Conservation (phyloP, 2,888 invertebrate genomes). For the Pandemis cinnamomeana region DNA sequence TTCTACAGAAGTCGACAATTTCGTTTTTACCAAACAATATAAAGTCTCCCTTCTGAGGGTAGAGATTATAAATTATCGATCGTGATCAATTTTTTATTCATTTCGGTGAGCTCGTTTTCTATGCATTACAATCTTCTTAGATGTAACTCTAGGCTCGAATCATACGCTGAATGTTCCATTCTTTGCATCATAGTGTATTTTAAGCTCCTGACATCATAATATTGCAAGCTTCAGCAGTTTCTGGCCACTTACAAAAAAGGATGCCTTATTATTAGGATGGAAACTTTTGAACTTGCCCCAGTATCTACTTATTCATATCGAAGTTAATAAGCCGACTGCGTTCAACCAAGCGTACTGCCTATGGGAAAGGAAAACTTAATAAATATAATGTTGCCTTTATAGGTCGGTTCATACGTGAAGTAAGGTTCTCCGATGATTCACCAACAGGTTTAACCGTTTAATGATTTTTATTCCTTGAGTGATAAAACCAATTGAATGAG, state of each 20-base stretch:
- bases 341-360: constrained; percentile 18
- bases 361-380: constrained; percentile 16
- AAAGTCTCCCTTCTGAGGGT: too few species aligned
- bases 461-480: constrained; percentile 5
- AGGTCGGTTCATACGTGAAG: neutral
- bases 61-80: too few species aligned
- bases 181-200: neutral
- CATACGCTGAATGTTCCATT: too few species aligned
- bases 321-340: constrained; percentile 10
- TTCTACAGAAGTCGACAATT: too few species aligned
- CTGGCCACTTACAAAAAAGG: constrained; percentile 4
- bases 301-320: constrained; percentile 10
- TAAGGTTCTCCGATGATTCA: constrained; percentile 21
- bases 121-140: too few species aligned
- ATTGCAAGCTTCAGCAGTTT: neutral
- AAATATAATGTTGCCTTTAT: constrained; percentile 10
- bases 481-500: neutral
- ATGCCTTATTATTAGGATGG: neutral
- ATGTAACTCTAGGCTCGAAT: too few species aligned
- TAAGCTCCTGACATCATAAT: neutral
- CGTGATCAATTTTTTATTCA: too few species aligned
- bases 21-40: too few species aligned
- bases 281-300: constrained; percentile 1
- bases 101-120: too few species aligned
- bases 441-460: constrained; percentile 16